A percentile compares a stretch with the other conserved stretches of the same genome.
Evolutionary conservation across 2,888 invertebrate species (phyloP).

Genomic region (Cyaniris semiargus): DNA sequence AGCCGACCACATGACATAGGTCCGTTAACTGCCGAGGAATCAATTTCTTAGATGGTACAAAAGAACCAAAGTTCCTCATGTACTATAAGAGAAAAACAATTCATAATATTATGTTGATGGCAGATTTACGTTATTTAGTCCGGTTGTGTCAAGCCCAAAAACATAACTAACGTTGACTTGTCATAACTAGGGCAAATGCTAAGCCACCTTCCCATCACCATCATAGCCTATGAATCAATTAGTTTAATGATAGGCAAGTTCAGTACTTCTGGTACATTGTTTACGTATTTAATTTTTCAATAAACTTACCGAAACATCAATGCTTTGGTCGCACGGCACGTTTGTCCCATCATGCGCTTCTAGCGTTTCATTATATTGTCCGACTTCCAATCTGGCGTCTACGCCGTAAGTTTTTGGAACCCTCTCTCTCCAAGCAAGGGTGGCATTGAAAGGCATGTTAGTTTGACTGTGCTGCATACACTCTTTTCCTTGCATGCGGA

Average conservation of each 20-base stretch:
- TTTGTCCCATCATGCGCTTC: slow-evolving; percentile 46
- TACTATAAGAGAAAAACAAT: too few species aligned
- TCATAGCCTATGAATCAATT: too few species aligned
- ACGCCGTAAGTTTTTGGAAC: slow-evolving; percentile 71
- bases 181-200: too few species aligned
- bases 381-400: slow-evolving; percentile 49
- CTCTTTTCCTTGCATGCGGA: slow-evolving; percentile 71
- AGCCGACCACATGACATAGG: too few species aligned
- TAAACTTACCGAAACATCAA: slow-evolving; percentile 61
- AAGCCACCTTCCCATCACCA: too few species aligned
- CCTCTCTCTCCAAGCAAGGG: slow-evolving; percentile 60
- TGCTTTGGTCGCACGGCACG: slow-evolving; percentile 53
- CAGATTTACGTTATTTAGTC: background rate
- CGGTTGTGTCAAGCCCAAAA: background rate
- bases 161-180: too few species aligned
- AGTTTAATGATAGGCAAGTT: too few species aligned
- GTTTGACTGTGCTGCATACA: slow-evolving; percentile 61
- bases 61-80: too few species aligned
- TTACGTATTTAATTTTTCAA: background rate
- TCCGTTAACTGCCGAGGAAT: too few species aligned
- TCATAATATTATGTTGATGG: background rate
- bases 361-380: slow-evolving; percentile 49
- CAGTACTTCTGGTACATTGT: too few species aligned
- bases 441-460: slow-evolving; percentile 55
- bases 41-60: too few species aligned